Percentiles rank a stretch among this genome's conserved stretches.
These are phyloP conservation scores for Pectinophora gossypiella DNA, from an alignment of 1,140 invertebrate species.

Conservation along the genomic window DNA sequence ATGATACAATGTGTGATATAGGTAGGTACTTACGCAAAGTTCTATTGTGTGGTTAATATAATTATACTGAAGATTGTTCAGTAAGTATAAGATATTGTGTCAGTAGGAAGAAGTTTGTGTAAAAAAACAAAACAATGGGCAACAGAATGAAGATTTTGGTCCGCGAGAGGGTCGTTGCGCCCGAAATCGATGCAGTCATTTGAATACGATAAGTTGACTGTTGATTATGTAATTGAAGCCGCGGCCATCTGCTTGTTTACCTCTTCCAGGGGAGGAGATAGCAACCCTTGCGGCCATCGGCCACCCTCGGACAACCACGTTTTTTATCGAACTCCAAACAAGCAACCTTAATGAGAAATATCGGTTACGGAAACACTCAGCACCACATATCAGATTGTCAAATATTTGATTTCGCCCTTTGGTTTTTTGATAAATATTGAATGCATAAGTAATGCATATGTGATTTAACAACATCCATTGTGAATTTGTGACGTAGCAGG, in stretches of 20 bases:
- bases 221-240: constrained; percentile 67
- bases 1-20: too few relatives aligned
- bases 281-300: constrained; percentile 57
- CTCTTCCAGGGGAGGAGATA: constrained; percentile 37
- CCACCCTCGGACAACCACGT: constrained; percentile 54
- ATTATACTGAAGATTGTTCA: too few relatives aligned
- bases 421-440: constrained; percentile 15
- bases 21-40: too few relatives aligned
- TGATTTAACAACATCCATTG: too few relatives aligned
- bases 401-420: constrained; percentile 48
- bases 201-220: constrained; percentile 47
- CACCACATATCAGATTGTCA: constrained; percentile 50
- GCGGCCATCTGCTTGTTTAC: constrained; percentile 63
- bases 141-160: too few relatives aligned
- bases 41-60: too few relatives aligned
- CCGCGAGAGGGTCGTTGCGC: neutral
- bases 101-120: too few relatives aligned
- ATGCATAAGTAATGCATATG: constrained; percentile 2
- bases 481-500: too few relatives aligned
- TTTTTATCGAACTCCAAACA: constrained; percentile 66
- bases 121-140: too few relatives aligned
- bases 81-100: too few relatives aligned
- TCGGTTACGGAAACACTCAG: constrained; percentile 67
- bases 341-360: constrained; percentile 65
- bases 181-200: constrained; percentile 41